These are phyloP conservation scores for Struthidea cinerea DNA, from an alignment of 2,113 vertebrate species.

Conservation along the genomic window DNA sequence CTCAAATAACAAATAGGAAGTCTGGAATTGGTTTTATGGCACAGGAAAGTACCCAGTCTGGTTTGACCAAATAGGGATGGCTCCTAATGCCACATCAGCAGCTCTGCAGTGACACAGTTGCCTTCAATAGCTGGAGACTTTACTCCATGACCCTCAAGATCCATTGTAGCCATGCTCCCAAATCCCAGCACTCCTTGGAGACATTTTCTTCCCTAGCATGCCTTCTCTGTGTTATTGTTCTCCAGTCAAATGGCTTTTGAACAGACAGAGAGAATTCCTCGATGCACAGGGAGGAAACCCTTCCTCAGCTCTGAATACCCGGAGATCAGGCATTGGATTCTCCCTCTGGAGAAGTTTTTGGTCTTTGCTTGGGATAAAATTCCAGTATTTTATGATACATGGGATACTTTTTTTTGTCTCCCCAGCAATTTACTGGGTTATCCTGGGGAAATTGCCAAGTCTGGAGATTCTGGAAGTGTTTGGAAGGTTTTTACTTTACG, in stretches of 20 bases:
- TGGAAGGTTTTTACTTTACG: constrained; percentile 45
- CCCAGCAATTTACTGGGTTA: constrained; percentile 41
- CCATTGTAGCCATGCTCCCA: background rate
- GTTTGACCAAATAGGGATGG: background rate
- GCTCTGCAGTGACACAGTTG: background rate
- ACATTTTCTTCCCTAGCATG: background rate
- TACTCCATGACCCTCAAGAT: background rate
- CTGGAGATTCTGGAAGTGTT: constrained; percentile 35
- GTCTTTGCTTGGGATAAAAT: constrained; percentile 15
- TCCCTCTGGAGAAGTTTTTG: constrained; percentile 28
- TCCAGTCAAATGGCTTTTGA: background rate
- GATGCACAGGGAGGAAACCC: background rate
- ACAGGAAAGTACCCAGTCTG: background rate
- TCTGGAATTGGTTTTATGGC: background rate
- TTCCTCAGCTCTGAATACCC: background rate
- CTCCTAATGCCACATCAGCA: background rate
- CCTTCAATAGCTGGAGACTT: background rate
- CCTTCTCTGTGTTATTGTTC: background rate
- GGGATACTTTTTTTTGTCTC: background rate
- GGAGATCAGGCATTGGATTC: background rate
- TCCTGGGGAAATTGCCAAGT: constrained; percentile 61
- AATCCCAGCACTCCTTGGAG: background rate
- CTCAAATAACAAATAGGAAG: background rate
- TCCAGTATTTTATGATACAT: constrained; percentile 53
- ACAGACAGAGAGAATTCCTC: background rate